These are phyloP conservation scores for Ctena decussata DNA, from an alignment of 2,888 invertebrate species.

Conservation along the genomic window DNA sequence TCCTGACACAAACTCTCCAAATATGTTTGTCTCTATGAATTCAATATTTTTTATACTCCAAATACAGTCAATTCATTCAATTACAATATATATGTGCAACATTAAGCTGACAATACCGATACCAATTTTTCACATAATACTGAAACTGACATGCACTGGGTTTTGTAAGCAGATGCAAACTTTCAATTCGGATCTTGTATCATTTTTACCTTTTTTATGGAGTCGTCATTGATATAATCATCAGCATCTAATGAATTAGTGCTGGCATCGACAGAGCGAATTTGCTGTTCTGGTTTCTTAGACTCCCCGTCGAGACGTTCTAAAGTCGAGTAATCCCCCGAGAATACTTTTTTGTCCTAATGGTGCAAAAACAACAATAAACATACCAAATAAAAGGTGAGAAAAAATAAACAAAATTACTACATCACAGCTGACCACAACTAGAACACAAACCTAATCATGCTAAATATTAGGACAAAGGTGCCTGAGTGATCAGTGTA, in stretches of 20 bases:
- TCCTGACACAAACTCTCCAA: too few species aligned
- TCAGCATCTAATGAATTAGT: constrained; percentile 79
- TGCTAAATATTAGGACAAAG: too few species aligned
- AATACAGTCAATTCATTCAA: too few species aligned
- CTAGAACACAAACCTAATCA: too few species aligned
- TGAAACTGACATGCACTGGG: neutral
- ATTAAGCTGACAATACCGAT: too few species aligned
- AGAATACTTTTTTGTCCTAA: constrained; percentile 69
- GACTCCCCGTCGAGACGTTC: constrained; percentile 66
- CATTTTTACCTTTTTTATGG: constrained; percentile 79
- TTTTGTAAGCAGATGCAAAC: neutral
- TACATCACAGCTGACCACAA: neutral
- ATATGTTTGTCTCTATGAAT: too few species aligned
- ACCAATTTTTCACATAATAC: too few species aligned
- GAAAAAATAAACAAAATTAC: neutral
- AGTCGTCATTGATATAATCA: constrained; percentile 78
- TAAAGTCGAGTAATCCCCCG: constrained; percentile 74
- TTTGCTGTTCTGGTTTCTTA: constrained; percentile 35
- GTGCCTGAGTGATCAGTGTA: too few species aligned
- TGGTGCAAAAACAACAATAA: constrained; percentile 31
- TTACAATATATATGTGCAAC: too few species aligned
- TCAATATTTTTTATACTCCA: too few species aligned
- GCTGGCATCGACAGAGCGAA: constrained; percentile 77
- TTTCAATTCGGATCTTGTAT: neutral
- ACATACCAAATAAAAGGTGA: neutral